Evolutionary conservation across 2,797 vertebrate species (phyloP).

Genomic region (Antrozous pallidus): DNA sequence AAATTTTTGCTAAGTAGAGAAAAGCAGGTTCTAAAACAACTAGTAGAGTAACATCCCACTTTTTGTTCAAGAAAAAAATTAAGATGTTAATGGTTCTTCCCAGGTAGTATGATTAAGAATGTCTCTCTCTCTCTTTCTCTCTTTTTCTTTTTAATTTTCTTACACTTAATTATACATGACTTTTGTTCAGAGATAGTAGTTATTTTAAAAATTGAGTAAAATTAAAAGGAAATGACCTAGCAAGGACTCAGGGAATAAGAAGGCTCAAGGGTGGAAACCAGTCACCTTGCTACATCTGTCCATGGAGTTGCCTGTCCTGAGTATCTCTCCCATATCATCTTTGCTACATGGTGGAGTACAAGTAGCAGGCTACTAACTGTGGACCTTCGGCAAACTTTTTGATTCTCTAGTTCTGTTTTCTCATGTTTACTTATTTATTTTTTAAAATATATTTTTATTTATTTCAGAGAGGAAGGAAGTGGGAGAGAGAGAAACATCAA

Average conservation of each 20-base stretch:
- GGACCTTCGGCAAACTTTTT: background rate
- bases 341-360: background rate
- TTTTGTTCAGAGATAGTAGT: slow-evolving; percentile 11
- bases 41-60: background rate
- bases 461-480: too few relatives aligned
- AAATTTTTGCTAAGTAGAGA: slow-evolving; percentile 37
- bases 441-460: too few relatives aligned
- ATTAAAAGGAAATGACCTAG: background rate
- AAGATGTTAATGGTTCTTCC: slow-evolving; percentile 23
- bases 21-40: slow-evolving; percentile 27
- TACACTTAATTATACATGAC: background rate
- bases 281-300: background rate
- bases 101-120: background rate
- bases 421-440: background rate
- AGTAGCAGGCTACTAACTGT: background rate
- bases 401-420: background rate
- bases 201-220: slow-evolving; percentile 2
- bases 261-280: background rate
- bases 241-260: background rate
- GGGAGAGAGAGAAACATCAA: too few relatives aligned
- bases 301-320: background rate
- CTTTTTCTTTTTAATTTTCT: background rate
- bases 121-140: background rate
- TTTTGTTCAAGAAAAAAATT: slow-evolving; percentile 22
- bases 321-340: background rate